Percentiles rank a stretch among this genome's conserved stretches.
phyloP scores from a whole-genome alignment of 2,113 vertebrate species.

The Nothocercus nigrocapillus region DNA sequence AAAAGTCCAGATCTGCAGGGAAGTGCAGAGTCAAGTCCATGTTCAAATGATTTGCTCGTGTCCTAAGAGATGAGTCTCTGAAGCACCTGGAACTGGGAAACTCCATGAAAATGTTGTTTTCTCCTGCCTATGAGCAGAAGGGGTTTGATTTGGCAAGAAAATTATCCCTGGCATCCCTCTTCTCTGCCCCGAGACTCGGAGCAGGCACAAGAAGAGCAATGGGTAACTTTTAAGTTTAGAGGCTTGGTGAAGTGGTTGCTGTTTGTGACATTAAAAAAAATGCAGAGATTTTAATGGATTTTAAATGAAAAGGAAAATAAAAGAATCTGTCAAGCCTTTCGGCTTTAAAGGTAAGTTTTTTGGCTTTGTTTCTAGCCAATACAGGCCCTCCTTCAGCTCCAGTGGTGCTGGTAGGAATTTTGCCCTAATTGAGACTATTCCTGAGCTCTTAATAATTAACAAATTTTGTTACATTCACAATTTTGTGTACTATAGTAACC shows the following conservation, averaged over 20 bases:
- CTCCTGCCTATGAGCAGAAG: neutral
- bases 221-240: no score
- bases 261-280: no score
- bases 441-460: neutral
- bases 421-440: neutral
- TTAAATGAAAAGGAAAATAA: neutral
- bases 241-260: neutral
- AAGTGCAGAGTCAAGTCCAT: no score
- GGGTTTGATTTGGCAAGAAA: neutral
- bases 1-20: neutral
- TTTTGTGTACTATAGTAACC: fast-evolving
- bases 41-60: fast-evolving
- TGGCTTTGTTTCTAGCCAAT: neutral
- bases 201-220: fast-evolving
- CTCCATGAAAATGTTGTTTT: fast-evolving
- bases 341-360: neutral
- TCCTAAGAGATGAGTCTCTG: fast-evolving
- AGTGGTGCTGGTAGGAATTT: neutral
- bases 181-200: no score
- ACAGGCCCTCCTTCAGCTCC: neutral
- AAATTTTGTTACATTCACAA: no score
- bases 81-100: no score
- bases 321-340: neutral
- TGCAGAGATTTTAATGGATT: no score
- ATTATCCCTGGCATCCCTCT: neutral